Conservation (phyloP, 2,888 invertebrate species). For the Sepioteuthis lessoniana region DNA sequence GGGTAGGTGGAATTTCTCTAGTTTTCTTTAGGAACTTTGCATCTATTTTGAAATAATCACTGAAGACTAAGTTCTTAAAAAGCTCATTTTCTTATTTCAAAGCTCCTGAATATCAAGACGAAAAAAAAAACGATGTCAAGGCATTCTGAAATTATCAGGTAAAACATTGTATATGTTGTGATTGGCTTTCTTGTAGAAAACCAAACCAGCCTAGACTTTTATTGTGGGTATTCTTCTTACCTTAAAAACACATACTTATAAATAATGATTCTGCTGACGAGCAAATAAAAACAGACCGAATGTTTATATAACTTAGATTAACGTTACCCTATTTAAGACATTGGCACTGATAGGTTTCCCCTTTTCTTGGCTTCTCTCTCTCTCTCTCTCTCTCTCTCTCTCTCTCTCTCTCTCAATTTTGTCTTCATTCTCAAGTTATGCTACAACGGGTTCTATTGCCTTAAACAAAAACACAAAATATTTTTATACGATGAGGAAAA, state of each 20-base stretch:
- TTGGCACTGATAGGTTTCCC: background rate
- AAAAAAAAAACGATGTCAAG: background rate
- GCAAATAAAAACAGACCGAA: background rate
- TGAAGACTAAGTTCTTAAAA: background rate
- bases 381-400: no score
- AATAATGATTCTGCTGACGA: background rate
- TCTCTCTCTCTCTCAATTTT: no score
- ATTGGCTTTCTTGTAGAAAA: background rate
- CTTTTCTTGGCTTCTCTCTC: background rate
- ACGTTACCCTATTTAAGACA: background rate
- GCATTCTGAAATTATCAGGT: background rate
- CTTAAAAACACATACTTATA: background rate
- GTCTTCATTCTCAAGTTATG: no score
- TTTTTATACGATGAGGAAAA: no score
- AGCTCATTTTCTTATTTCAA: background rate
- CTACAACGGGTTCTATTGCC: no score
- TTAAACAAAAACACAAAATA: no score
- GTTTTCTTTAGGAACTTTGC: background rate
- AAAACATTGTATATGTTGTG: background rate
- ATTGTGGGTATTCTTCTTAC: background rate
- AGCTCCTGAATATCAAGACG: background rate
- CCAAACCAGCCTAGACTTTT: background rate
- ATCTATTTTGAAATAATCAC: background rate
- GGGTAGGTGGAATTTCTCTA: no score
- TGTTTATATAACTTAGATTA: background rate